Conservation (phyloP, 2,113 vertebrate species). For the Callocephalon fimbriatum region DNA sequence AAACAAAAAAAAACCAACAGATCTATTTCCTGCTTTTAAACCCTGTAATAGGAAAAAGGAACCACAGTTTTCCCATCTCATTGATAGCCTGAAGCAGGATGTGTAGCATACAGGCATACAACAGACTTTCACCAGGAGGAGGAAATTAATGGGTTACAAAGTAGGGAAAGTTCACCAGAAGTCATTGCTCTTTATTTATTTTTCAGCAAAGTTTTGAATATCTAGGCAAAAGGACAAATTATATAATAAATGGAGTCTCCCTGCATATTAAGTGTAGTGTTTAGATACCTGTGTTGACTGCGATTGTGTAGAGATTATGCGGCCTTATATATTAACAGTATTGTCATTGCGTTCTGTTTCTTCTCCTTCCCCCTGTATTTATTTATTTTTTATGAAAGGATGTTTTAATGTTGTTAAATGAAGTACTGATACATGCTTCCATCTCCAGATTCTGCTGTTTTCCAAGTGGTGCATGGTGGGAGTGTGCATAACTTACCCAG, state of each 20-base stretch:
- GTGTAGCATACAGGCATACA: neutral
- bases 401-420: neutral
- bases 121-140: neutral
- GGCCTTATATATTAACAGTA: neutral
- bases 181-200: neutral
- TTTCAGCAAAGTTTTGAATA: neutral
- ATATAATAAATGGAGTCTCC: neutral
- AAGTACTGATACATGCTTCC: neutral
- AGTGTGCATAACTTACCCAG: neutral
- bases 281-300: neutral
- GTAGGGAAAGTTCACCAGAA: neutral
- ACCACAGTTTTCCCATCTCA: neutral
- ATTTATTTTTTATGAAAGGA: neutral
- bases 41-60: conserved; percentile 39
- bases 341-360: neutral
- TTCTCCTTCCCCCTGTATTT: neutral
- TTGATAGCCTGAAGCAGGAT: conserved; percentile 3
- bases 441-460: neutral
- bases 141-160: conserved; percentile 18
- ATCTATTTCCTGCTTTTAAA: conserved; percentile 52
- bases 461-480: neutral
- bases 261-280: neutral
- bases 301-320: neutral
- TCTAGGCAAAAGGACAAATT: neutral
- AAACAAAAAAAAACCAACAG: neutral